A percentile compares a stretch with the other conserved stretches of the same genome.
Evolutionary conservation across 1,140 invertebrate genomes (phyloP).

Genomic region (Goniozus legneri): DNA sequence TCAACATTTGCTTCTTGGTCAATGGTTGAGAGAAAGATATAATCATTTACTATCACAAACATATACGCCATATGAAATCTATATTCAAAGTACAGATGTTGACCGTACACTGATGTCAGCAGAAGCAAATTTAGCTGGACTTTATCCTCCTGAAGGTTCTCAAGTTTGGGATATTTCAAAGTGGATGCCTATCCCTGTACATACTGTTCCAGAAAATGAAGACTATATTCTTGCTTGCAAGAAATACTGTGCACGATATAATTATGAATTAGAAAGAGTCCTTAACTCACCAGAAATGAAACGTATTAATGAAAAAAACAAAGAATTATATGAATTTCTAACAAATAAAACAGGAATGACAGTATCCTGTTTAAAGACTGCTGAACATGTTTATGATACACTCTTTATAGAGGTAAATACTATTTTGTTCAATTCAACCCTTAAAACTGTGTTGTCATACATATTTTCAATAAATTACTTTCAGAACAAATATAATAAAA

Average conservation of each 20-base stretch:
- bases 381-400: constrained; percentile 65
- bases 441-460: not conserved
- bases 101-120: constrained; percentile 91
- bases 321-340: constrained; percentile 64
- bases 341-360: constrained; percentile 59
- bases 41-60: constrained; percentile 52
- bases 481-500: constrained; percentile 64
- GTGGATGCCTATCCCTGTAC: constrained; percentile 91
- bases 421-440: not conserved
- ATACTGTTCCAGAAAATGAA: constrained; percentile 65
- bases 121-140: constrained; percentile 75
- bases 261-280: constrained; percentile 57
- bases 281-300: constrained; percentile 58
- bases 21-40: constrained; percentile 74
- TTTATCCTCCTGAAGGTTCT: constrained; percentile 64
- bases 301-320: constrained; percentile 59
- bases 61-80: constrained; percentile 63
- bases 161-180: constrained; percentile 68
- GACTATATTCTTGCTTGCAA: constrained; percentile 68
- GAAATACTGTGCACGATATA: constrained; percentile 65
- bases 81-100: constrained; percentile 75
- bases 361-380: constrained; percentile 53
- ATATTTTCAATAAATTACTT: constrained; percentile 11
- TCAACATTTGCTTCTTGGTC: constrained; percentile 75
- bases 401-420: constrained; percentile 64